Conservation (phyloP, 2,888 invertebrate species). For the Mactromeris polynyma region DNA sequence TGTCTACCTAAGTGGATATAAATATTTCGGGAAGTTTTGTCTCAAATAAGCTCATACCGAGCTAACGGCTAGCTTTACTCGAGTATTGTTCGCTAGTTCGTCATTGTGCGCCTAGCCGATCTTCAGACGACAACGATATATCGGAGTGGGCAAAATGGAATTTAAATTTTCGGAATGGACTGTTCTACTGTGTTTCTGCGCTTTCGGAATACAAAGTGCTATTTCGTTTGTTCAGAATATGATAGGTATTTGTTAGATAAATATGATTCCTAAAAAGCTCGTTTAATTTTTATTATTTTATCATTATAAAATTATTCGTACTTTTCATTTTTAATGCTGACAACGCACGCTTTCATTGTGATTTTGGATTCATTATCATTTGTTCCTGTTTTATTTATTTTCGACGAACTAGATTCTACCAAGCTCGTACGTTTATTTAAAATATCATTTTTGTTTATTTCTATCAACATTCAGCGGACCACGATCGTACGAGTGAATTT, state of each 20-base stretch:
- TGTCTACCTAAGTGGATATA: neutral
- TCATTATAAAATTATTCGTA: too few relatives aligned
- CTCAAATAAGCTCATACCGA: neutral
- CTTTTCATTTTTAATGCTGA: too few relatives aligned
- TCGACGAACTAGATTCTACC: too few relatives aligned
- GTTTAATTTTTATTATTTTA: too few relatives aligned
- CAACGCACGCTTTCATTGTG: too few relatives aligned
- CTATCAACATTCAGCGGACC: too few relatives aligned
- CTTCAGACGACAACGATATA: neutral
- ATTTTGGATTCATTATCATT: too few relatives aligned
- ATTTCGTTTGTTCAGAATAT: constrained; percentile 22
- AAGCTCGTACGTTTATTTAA: too few relatives aligned
- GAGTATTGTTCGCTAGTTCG: neutral
- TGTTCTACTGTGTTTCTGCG: constrained; percentile 49
- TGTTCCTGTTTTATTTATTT: too few relatives aligned
- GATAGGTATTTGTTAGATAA: constrained; percentile 4
- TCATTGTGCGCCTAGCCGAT: constrained; percentile 37
- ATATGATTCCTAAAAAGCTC: too few relatives aligned
- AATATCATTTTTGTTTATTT: too few relatives aligned
- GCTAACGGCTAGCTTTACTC: neutral
- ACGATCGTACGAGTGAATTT: too few relatives aligned
- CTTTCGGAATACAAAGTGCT: constrained; percentile 47
- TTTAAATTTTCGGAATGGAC: constrained; percentile 31
- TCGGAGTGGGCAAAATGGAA: constrained; percentile 42
- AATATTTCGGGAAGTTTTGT: neutral